Base-by-base conservation (phyloP, 2,888 invertebrate genomes). In the Endomychus coccineus region DNA sequence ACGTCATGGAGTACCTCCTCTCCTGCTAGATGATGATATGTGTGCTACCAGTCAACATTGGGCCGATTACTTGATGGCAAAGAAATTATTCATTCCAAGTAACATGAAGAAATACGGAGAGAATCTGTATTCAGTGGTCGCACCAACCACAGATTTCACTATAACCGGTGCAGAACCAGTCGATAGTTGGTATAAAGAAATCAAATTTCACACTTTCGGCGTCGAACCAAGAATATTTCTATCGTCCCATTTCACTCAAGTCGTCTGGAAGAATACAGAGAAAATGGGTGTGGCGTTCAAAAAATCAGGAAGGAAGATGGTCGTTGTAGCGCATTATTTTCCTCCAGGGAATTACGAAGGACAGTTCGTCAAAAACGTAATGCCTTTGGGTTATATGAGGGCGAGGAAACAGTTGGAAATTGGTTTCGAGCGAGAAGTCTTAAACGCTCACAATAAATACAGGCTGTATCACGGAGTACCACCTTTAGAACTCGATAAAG, bases 311-410 rank as follows among this genome's bases (percentile, higher is more conserved):
- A 78, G 79, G 39, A 82, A 83, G 59, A 74, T 85, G 1, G 83
- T 84, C 51, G 85, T 91, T 1, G 90, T 92, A 0, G 85, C 82
- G 33, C 86, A 87, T 61, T 90, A 90, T 55, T 74, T 75, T 54
- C 89, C 90, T 1, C 78, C 87, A 2, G 90, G 90, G 9, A 90
- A 90, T 56, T 80, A 74, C 50, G 71, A 78, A 27, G 82, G 82
- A 1, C 77, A 80, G 46, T 84, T 83, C 50, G 63, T 68, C 2
- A 74, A 74, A 37, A 83, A 84, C 54, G 82, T 84, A 3, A 68
- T 75, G n/a, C n/a, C n/a, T n/a, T n/a, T n/a, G n/a, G n/a, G n/a
- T n/a, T n/a, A n/a, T n/a, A n/a, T n/a, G n/a, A n/a, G n/a, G n/a
- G n/a, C n/a, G n/a, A n/a, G n/a, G n/a, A n/a, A n/a, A n/a, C n/a